Evolutionary conservation across 1,140 invertebrate genomes (phyloP), one percentile per base, ranked within the genome.

Genomic region (Lucilia sericata): DNA sequence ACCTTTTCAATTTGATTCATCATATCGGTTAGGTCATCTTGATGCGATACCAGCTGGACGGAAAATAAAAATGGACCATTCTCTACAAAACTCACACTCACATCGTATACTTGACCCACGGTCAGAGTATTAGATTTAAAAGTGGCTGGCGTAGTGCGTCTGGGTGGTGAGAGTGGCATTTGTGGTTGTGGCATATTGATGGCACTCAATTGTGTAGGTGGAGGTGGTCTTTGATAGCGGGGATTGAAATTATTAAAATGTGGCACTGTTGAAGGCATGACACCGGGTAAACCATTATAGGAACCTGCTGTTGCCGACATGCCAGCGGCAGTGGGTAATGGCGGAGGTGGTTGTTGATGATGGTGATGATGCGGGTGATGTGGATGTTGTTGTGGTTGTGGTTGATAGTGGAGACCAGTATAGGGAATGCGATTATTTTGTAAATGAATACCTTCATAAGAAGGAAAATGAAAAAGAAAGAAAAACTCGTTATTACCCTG

Each of bases 1-100:
- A 92, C 91, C 14, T 86, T 91, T 86, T 95, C 95, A 47, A 96
- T 94, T 19, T 94, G 92, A 65, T 91, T 92, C 95, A 96, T 96
- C 88, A 96, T 92, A 7, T 92, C 89, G 55, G 92, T 92, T 12
- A 96, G 88, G 84, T 93, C 91, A 9, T 92, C 91, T 82, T 92
- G 92, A 83, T 92, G 92, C 65, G 91, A 92, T 85, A 93, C 91
- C 4, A 96, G 86, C 86, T 96, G 95, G 0, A 96, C 93, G 17
- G 94, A 95, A 92, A 96, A 96, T 83, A 94, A 91, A 82, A 93
- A 92, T 2, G 95, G 95, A 1, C 95, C 95, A 87, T 96, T 95
- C 87, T 95, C 94, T 19, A 96, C 94, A 88, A 93, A 95, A 47
- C 95, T 96, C 5, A 96, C 93, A 88, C 92, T 93, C 2, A 96